These are phyloP conservation scores for Danio albolineatus DNA, from an alignment of 2,797 vertebrate genomes.

Conservation along the genomic window DNA sequence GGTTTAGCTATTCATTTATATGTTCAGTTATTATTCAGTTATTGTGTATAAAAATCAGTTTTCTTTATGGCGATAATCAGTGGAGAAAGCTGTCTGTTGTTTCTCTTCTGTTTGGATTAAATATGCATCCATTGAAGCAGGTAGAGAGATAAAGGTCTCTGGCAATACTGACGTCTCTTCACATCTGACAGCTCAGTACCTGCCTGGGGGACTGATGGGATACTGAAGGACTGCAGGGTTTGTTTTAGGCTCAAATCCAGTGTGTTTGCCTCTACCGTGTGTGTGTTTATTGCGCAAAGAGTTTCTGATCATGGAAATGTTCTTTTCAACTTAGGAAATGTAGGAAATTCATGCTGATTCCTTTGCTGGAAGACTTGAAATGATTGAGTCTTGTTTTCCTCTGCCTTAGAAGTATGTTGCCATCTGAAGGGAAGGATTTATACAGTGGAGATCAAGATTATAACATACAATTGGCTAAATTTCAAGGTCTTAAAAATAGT, in stretches of 20 bases:
- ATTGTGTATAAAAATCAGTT: no score
- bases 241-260: slow-evolving; percentile 19
- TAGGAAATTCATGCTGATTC: slow-evolving; percentile 39
- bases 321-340: no score
- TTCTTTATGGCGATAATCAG: no score
- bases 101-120: slow-evolving; percentile 45
- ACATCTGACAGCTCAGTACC: slow-evolving; percentile 39
- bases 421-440: background rate
- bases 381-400: background rate
- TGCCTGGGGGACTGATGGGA: slow-evolving; percentile 28
- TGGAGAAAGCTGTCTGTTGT: no score
- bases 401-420: background rate
- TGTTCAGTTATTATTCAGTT: no score
- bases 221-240: slow-evolving; percentile 25
- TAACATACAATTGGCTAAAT: no score
- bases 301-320: background rate
- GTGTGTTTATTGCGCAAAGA: background rate
- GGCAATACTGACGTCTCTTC: background rate
- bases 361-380: slow-evolving; percentile 26
- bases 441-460: no score
- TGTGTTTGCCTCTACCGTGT: background rate
- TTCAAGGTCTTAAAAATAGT: no score
- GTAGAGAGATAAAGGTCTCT: slow-evolving; percentile 47
- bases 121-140: slow-evolving; percentile 51
- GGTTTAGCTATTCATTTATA: no score